A percentile compares a stretch with the other conserved stretches of the same genome.
phyloP scores from a whole-genome alignment of 2,113 vertebrate species.

The Aramus guarauna region DNA sequence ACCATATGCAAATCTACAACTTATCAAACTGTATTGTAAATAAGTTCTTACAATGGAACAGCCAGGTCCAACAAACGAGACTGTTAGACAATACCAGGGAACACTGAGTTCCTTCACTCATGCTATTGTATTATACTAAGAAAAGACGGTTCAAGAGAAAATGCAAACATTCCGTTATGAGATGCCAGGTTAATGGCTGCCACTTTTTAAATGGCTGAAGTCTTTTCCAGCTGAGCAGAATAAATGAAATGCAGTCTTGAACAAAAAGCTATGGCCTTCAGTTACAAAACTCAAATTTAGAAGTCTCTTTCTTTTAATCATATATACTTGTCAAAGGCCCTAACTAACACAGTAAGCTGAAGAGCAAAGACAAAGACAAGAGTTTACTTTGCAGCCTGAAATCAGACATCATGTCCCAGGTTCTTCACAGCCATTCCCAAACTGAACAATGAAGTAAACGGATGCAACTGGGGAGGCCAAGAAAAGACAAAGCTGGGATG shows the following conservation, averaged over 20 bases:
- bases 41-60: neutral
- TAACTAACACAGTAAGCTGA: neutral
- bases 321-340: neutral
- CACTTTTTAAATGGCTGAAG: neutral
- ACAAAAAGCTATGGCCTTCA: neutral
- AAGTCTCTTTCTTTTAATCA: neutral
- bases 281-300: neutral
- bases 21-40: neutral
- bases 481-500: neutral
- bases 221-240: neutral
- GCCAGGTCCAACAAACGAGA: neutral
- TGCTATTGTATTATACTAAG: neutral
- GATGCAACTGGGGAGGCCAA: neutral
- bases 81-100: neutral
- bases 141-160: neutral
- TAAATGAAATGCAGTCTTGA: neutral
- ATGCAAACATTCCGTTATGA: neutral
- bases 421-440: neutral
- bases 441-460: neutral
- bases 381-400: neutral
- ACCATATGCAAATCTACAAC: neutral
- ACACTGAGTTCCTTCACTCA: neutral
- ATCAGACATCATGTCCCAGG: neutral
- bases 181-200: neutral
- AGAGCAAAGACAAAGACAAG: neutral